Percentiles rank a stretch among this genome's conserved stretches.
Evolutionary conservation across 2,888 invertebrate species (phyloP).

Genomic region (Scelioninae gen. 2): DNA sequence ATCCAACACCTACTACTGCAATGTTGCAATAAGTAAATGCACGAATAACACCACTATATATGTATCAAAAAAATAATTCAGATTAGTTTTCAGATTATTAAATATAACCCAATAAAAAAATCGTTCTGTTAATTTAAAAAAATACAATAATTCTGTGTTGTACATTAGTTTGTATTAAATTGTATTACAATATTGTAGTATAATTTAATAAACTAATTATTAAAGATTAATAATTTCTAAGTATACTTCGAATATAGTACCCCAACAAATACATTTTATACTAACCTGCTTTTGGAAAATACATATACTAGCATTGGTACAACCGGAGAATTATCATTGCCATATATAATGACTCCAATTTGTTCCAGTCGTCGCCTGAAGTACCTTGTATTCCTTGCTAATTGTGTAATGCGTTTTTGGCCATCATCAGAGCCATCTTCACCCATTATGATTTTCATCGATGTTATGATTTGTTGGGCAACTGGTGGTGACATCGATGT

Average conservation of each 20-base stretch:
- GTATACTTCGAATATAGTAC: not conserved
- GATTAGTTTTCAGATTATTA: no score
- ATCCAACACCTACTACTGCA: no score
- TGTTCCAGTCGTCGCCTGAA: conserved; percentile 87
- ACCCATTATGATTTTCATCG: conserved; percentile 92
- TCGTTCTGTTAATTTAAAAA: no score
- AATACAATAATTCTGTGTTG: no score
- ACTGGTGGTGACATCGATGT: conserved; percentile 92
- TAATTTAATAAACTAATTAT: no score
- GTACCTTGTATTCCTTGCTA: conserved; percentile 89
- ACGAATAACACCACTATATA: no score
- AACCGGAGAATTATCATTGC: conserved; percentile 96
- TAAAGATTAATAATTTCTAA: no score
- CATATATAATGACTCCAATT: conserved; percentile 94
- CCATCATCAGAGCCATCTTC: conserved; percentile 85
- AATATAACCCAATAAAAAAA: no score
- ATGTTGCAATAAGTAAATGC: no score
- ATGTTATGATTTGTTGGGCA: conserved; percentile 91
- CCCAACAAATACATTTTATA: conserved; percentile 55
- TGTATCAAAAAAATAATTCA: no score
- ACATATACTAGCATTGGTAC: conserved; percentile 96
- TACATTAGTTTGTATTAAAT: no score
- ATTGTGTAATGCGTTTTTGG: conserved; percentile 80
- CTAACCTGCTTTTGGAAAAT: conserved; percentile 95
- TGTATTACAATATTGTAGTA: no score